Evolutionary conservation across 2,113 vertebrate species (phyloP), one percentile per base, ranked within the genome.

Genomic region (Rhinoderma darwinii): DNA sequence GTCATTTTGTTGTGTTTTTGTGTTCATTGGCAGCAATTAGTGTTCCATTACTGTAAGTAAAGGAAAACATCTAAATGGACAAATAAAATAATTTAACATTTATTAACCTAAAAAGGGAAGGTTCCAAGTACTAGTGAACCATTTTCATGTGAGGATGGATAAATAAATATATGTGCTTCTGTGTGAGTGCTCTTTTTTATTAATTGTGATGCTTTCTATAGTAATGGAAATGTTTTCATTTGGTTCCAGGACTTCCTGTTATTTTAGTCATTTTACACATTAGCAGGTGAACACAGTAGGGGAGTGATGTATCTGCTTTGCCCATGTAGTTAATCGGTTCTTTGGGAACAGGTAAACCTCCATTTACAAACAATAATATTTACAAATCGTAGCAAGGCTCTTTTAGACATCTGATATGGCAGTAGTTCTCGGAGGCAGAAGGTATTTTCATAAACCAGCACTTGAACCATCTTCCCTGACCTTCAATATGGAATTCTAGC

Each of bases 321-420:
- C 80, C 43, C 73, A 80, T 86, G 61, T 70, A 30, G 44, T 77
- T 76, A 41, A 72, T 59, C 35, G 35, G 47, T 86, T 86, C 47
- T 77, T 56, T 86, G 85, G 76, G 77, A 86, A 81, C 77, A 73
- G 44, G 32, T 70, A 81, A 35, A 39, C 47, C 77, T 73, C 63
- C 41, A 27, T 81, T 86, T 86, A 44, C 77, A 81, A 82, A 74
- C 78, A 81, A 32, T 50, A 77, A 74, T 87, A 87, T 81, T 72
- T 44, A 41, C 43, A 86, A 78, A 77, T 85, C 18, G 11, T 27
- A 43, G 59, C 6, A 54, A 56, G 37, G 76, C 75, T 70, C 27
- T 79, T 68, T 66, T 7, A 86, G 50, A 70, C 35, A 41, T 80
- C 63, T 82, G 47, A 82, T 39, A 80, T 70, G 66, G 30, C 66